A percentile compares a stretch with the other conserved stretches of the same genome.
Conservation (phyloP, 2,888 invertebrate species). For the Homarus gammarus region DNA sequence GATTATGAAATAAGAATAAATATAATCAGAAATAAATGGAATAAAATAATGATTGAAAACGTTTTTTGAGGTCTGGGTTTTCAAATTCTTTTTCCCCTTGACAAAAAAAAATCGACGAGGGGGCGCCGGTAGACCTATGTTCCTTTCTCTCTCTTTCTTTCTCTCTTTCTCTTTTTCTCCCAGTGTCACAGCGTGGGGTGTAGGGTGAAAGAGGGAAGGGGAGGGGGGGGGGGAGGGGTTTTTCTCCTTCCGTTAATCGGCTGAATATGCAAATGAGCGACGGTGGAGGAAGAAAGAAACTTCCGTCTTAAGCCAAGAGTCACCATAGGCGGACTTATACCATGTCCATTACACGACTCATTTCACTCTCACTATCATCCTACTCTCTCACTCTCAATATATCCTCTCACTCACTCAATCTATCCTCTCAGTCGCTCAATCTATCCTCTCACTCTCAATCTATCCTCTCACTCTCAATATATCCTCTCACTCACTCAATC, state of each 20-base stretch:
- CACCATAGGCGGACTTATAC: not conserved
- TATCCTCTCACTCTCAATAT: not conserved
- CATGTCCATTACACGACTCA: not conserved
- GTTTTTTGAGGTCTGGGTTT: too few species aligned
- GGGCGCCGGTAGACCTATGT: not conserved
- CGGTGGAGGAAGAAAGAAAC: not conserved
- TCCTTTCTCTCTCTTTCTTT: not conserved
- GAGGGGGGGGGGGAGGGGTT: not conserved
- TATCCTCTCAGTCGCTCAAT: not conserved
- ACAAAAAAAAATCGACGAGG: too few species aligned
- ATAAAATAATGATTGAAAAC: too few species aligned
- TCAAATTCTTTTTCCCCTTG: too few species aligned
- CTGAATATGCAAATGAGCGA: conserved; percentile 30
- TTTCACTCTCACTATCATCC: not conserved
- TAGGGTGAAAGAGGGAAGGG: not conserved
- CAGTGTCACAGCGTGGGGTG: not conserved
- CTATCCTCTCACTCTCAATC: not conserved
- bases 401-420: not conserved
- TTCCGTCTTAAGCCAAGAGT: conserved; percentile 1
- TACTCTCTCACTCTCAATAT: too few species aligned
- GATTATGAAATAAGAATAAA: too few species aligned
- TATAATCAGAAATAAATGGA: too few species aligned
- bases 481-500: not conserved
- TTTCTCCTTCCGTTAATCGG: not conserved
- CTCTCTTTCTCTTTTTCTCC: conserved; percentile 6